These are phyloP conservation scores for Agrilus mali DNA, from an alignment of 2,888 invertebrate genomes.

Conservation along the genomic window DNA sequence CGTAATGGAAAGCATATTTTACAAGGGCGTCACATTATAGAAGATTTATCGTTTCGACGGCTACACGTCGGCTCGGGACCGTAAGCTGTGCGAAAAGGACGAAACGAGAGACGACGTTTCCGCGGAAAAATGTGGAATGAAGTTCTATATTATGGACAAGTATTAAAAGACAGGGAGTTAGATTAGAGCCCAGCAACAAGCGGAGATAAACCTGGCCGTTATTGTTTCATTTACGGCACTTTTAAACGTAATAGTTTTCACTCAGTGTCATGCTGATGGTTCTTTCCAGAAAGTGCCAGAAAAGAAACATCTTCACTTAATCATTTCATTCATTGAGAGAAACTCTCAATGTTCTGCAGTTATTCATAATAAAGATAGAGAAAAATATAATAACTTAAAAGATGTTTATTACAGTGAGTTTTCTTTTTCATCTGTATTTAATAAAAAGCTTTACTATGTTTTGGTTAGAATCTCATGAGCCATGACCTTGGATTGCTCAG, in stretches of 20 bases:
- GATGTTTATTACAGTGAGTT: too few species aligned
- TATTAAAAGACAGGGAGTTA: slow-evolving; percentile 21
- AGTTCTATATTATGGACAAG: slow-evolving; percentile 5
- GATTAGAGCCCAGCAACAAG: slow-evolving; percentile 21
- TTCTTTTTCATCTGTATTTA: slow-evolving; percentile 10
- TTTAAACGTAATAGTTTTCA: too few species aligned
- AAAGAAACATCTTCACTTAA: too few species aligned
- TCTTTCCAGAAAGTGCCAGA: too few species aligned
- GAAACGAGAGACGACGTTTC: slow-evolving; percentile 6
- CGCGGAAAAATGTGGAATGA: slow-evolving; percentile 10
- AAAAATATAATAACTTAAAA: too few species aligned
- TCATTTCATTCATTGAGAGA: too few species aligned
- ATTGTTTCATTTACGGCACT: slow-evolving; percentile 16
- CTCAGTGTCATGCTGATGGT: too few species aligned
- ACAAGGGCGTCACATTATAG: slow-evolving; percentile 26
- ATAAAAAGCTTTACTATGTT: slow-evolving; percentile 8
- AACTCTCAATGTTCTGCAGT: too few species aligned
- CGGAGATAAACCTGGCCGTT: slow-evolving; percentile 18
- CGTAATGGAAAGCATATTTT: slow-evolving; percentile 34
- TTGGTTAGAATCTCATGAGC: too few species aligned
- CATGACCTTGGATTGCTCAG: too few species aligned
- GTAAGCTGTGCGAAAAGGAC: slow-evolving; percentile 9
- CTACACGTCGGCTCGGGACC: slow-evolving; percentile 11
- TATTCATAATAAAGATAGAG: too few species aligned
- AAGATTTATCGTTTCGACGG: slow-evolving; percentile 11